Evolutionary conservation across 2,113 vertebrate species (phyloP), one percentile per base, ranked within the genome.

Genomic region (Leucosticte australis): DNA sequence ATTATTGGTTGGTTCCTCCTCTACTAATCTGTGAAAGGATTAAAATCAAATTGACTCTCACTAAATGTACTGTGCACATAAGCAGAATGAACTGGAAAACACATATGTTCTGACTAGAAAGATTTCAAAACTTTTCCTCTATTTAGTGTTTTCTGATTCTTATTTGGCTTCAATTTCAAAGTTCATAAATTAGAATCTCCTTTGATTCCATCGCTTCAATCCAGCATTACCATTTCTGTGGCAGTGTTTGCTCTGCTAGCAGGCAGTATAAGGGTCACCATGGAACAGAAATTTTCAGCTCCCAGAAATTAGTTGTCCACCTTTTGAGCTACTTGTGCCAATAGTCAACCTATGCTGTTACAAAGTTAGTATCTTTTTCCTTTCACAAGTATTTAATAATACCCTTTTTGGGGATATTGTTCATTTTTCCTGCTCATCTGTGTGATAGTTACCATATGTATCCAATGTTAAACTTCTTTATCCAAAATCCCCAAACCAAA

Each of bases 41-140:
- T 89, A 74, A 95, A 90, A 80, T 74, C 15, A 87, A 87, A 95
- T 90, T 90, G 79, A 63, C 44, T 86, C 10, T 74, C 26, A 57
- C 30, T 49, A 90, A 81, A 83, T 41, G 15, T 35, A 65, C 18
- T 55, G 13, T 6, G 5, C 49, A 79, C 1, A 6, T 68, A 83
- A 94, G 52, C 27, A 73, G 30, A 93, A 79, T 65, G 30, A 94
- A 78, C 30, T 60, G 42, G 24, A 89, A 91, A 94, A 93, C 24
- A 73, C 9, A 55, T 60, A n/a, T 33, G 67, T 60, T 62, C 56
- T 63, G 46, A 82, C 50, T 88, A 83, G 18, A 3, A 77, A 79
- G 39, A 57, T n/a, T 83, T 71, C 14, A 35, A 49, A 90, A 53
- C 8, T 46, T 84, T 91, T 64, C 24, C 9, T 82, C 11, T 83